Base-by-base conservation (phyloP, 2,797 vertebrate species). In the Acanthopagrus latus region DNA sequence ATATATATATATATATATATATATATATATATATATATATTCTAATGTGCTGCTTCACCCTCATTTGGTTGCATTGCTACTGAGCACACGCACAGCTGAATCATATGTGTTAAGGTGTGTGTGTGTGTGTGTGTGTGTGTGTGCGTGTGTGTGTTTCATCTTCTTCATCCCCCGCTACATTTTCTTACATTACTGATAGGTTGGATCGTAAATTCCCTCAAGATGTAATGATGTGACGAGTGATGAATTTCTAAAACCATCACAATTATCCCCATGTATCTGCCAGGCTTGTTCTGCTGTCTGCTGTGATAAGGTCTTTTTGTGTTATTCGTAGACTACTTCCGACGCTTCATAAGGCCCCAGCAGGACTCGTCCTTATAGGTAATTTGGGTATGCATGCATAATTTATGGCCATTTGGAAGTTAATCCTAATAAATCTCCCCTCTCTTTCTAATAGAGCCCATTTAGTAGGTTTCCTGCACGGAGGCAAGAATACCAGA, bases 341-440 rank as follows among this genome's bases (percentile, higher is more conserved):
- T 74, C 73, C 65, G 54, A 76, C 74, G 52, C 71, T 80, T 92
- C 85, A 77, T 44, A 66, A 63, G 74, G 87, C 87, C 87, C 89
- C 84, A 81, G 74, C 72, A 90, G 84, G 86, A 88, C 84, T 78
- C 62, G 51, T 87, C 88, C 82, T 93, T 91, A 94, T 92, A 92
- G 93, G 92, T 95, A 90, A 95, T 95, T 94, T 93, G 88, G 90
- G 80, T 76, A 70, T 76, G 78, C 90, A 93, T 95, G 91, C 92
- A 96, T 96, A 94, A 95, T 96, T 93, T 86, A 96, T 93, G 73
- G 54, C 80, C 90, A 92, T 94, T 90, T 92, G 85, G 89, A 91
- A 93, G 92, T 94, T 95, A 95, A 95, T 95, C 92, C 93, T 91
- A 92, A 95, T 95, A 94, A 95, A 95, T 95, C 91, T 92, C 76